phyloP scores from a whole-genome alignment of 2,888 invertebrate genomes.

The Cantharis rufa region DNA sequence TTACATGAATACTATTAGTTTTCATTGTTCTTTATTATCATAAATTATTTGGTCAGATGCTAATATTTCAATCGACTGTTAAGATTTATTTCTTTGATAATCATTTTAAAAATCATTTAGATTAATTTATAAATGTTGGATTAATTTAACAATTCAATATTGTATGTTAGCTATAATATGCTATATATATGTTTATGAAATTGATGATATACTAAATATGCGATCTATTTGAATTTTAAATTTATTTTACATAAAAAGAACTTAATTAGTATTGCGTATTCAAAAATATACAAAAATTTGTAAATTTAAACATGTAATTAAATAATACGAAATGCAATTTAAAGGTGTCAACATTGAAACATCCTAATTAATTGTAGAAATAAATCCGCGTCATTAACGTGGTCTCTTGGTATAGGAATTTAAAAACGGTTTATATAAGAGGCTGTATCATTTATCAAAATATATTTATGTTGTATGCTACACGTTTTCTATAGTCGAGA shows the following conservation, averaged over 20 bases:
- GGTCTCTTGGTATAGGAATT: conserved; percentile 23
- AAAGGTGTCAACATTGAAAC: conserved; percentile 19
- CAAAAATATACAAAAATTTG: not conserved
- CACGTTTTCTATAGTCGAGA: conserved; percentile 23
- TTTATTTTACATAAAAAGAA: not conserved
- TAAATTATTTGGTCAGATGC: not conserved
- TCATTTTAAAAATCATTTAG: not conserved
- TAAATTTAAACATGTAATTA: conserved; percentile 14
- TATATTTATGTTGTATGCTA: conserved; percentile 27
- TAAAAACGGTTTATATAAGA: conserved; percentile 17
- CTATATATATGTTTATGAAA: not conserved
- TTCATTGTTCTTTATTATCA: not conserved
- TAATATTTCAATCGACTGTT: not conserved
- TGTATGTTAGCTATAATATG: too few species aligned
- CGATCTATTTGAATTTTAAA: not conserved
- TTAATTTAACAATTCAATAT: not conserved
- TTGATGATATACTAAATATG: not conserved
- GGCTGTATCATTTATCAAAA: conserved; percentile 34
- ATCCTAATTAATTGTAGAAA: conserved; percentile 21
- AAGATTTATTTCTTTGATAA: not conserved
- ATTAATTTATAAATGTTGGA: not conserved
- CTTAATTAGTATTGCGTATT: not conserved
- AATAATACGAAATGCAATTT: conserved; percentile 10
- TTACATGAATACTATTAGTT: not conserved
- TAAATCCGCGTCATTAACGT: conserved; percentile 21